A percentile compares a stretch with the other conserved stretches of the same genome.
These are phyloP conservation scores for Aphelinus certus DNA, from an alignment of 1,140 invertebrate species.

Conservation along the genomic window DNA sequence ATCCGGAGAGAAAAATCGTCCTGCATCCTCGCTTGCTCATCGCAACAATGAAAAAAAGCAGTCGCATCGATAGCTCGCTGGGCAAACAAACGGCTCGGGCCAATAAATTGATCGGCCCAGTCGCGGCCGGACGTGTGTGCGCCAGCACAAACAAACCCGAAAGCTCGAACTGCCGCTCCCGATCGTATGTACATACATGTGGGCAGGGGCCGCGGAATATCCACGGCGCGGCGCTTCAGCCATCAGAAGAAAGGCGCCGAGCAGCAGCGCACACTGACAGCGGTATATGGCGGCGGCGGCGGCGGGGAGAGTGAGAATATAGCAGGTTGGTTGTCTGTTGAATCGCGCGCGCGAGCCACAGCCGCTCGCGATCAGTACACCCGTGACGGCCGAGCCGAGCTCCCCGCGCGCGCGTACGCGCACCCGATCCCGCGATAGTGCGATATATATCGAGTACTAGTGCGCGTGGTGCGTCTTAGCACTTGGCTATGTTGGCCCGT, in stretches of 20 bases:
- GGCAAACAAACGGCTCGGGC: slow-evolving; percentile 6
- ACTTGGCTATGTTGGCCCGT: too few species aligned
- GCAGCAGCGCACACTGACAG: slow-evolving; percentile 30
- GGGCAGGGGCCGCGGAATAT: not conserved
- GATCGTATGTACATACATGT: slow-evolving; percentile 32
- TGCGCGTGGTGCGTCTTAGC: too few species aligned
- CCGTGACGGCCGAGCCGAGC: not conserved
- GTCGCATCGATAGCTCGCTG: slow-evolving; percentile 18
- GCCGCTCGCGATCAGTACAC: not conserved
- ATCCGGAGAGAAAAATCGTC: too few species aligned
- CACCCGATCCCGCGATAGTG: too few species aligned
- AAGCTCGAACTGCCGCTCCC: slow-evolving; percentile 29
- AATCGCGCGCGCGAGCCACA: not conserved
- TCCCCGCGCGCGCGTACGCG: too few species aligned
- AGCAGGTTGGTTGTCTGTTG: slow-evolving; percentile 49
- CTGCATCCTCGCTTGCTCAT: too few species aligned
- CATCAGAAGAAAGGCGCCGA: not conserved
- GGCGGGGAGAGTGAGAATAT: slow-evolving; percentile 44
- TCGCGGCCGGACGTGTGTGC: too few species aligned
- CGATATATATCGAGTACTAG: too few species aligned
- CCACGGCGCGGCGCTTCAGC: too few species aligned
- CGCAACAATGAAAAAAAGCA: too few species aligned
- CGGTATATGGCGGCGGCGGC: slow-evolving; percentile 21
- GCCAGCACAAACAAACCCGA: too few species aligned
- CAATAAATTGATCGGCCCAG: too few species aligned